These are phyloP conservation scores for Caenorhabditis doughertyi DNA, from an alignment of 2,888 invertebrate genomes.

Conservation along the genomic window DNA sequence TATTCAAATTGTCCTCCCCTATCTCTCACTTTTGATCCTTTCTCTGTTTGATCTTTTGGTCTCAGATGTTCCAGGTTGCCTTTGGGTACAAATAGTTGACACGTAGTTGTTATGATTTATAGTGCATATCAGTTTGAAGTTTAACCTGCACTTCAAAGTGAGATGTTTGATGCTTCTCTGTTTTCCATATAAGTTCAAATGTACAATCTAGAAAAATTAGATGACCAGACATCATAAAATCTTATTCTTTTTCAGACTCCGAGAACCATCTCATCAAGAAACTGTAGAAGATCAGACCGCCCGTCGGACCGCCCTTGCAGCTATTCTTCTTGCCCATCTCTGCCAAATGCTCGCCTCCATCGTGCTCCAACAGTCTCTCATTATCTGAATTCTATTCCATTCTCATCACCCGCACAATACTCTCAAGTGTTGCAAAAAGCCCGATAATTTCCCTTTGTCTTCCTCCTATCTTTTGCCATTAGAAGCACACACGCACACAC, in stretches of 20 bases:
- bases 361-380: constrained; percentile 91
- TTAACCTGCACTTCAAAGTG: no score
- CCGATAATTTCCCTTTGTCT: constrained; percentile 45
- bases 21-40: background rate
- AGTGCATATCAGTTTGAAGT: no score
- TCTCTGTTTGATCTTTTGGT: constrained; percentile 12
- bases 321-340: constrained; percentile 95
- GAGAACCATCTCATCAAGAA: constrained; percentile 45
- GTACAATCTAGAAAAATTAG: no score
- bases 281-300: constrained; percentile 73
- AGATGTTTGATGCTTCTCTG: no score
- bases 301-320: constrained; percentile 85
- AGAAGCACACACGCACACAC: constrained; percentile 13
- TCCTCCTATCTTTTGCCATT: constrained; percentile 26
- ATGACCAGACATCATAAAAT: background rate
- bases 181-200: no score
- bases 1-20: background rate
- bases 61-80: background rate
- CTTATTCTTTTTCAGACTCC: constrained; percentile 28
- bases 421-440: background rate
- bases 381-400: constrained; percentile 66
- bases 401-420: constrained; percentile 9
- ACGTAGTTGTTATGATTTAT: no score
- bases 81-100: background rate
- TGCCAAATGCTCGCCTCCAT: constrained; percentile 95